Percentiles rank a stretch among this genome's conserved stretches.
phyloP scores from a whole-genome alignment of 2,888 invertebrate genomes.

The Nymphalis c-album region DNA sequence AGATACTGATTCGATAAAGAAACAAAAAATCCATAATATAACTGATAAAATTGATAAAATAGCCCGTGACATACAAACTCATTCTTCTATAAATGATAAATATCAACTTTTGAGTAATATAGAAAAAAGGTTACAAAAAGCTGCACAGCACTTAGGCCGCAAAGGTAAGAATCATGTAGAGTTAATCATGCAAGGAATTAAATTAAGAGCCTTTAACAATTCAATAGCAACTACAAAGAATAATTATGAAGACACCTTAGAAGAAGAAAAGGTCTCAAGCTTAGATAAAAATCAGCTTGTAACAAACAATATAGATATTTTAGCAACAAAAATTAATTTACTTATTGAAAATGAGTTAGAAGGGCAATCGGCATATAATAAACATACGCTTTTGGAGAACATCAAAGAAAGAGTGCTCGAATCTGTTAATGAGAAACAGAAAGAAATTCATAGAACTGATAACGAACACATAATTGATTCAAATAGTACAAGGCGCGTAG shows the following conservation, averaged over 20 bases:
- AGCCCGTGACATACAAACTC: slow-evolving; percentile 24
- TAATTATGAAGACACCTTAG: slow-evolving; percentile 5
- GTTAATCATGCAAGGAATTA: slow-evolving; percentile 60
- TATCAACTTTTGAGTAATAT: slow-evolving; percentile 41
- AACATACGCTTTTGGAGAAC: slow-evolving; percentile 26
- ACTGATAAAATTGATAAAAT: slow-evolving; percentile 34
- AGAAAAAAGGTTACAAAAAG: slow-evolving; percentile 49
- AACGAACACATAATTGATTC: neutral
- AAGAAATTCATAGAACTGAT: slow-evolving; percentile 8
- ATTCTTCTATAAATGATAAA: slow-evolving; percentile 27
- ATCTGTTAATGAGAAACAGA: slow-evolving; percentile 40
- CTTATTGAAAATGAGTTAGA: slow-evolving; percentile 45
- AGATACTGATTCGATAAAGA: neutral
- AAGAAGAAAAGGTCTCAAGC: too few relatives aligned
- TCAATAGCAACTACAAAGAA: slow-evolving; percentile 7
- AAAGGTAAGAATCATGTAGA: slow-evolving; percentile 53
- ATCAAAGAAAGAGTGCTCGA: slow-evolving; percentile 44
- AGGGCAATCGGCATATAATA: slow-evolving; percentile 42
- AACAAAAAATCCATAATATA: slow-evolving; percentile 26
- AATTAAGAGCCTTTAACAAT: slow-evolving; percentile 41
- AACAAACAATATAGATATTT: slow-evolving; percentile 37
- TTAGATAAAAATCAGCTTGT: neutral
- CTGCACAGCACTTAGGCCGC: slow-evolving; percentile 45
- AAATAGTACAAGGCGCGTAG: slow-evolving; percentile 7
- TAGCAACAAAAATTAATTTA: slow-evolving; percentile 49